phyloP scores from a whole-genome alignment of 2,888 invertebrate species.

The Malthinus seriepunctatus region DNA sequence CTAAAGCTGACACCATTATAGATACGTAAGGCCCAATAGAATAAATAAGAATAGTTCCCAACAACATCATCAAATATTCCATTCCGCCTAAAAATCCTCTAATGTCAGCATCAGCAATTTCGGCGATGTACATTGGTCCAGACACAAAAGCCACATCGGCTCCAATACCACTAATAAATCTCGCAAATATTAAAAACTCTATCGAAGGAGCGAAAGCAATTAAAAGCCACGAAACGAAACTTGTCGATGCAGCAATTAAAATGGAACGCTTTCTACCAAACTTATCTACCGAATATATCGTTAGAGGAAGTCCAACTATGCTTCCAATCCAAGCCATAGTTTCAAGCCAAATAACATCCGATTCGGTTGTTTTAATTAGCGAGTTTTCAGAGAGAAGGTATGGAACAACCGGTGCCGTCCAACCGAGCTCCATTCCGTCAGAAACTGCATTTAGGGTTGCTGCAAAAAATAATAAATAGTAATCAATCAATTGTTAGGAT shows the following conservation, averaged over 20 bases:
- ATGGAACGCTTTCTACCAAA: constrained; percentile 47
- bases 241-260: constrained; percentile 43
- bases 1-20: constrained; percentile 44
- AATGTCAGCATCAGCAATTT: constrained; percentile 51
- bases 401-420: constrained; percentile 49
- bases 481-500: too few species aligned
- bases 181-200: constrained; percentile 45
- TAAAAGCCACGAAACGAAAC: constrained; percentile 46
- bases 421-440: constrained; percentile 53
- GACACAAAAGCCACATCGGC: constrained; percentile 52
- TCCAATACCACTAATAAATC: constrained; percentile 49
- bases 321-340: too few species aligned
- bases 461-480: constrained; percentile 34
- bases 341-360: constrained; percentile 21
- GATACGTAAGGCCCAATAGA: constrained; percentile 48
- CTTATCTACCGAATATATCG: constrained; percentile 45
- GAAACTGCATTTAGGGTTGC: constrained; percentile 48
- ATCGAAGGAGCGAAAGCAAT: constrained; percentile 45
- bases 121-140: constrained; percentile 52
- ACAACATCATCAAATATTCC: constrained; percentile 51
- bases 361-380: constrained; percentile 41
- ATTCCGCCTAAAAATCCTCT: constrained; percentile 49
- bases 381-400: constrained; percentile 41
- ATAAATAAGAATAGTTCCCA: constrained; percentile 49
- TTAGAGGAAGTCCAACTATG: constrained; percentile 23